Evolutionary conservation across 1,140 invertebrate genomes (phyloP).

Genomic region (Bombus pascuorum): DNA sequence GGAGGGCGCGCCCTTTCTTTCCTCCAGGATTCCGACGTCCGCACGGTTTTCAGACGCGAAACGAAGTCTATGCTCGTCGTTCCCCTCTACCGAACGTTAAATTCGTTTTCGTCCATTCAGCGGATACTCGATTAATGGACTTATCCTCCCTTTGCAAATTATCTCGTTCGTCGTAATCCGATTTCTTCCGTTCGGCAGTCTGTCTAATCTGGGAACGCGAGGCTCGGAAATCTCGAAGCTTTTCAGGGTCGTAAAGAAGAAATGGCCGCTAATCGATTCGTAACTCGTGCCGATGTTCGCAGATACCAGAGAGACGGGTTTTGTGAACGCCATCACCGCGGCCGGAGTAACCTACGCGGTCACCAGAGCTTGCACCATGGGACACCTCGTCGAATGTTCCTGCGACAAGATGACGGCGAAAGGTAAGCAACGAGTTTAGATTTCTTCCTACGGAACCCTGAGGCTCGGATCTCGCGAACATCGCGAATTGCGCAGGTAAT

Average conservation of each 20-base stretch:
- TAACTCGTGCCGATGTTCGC: conserved; percentile 72
- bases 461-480: background rate
- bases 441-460: no score
- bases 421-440: conserved; percentile 41
- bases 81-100: background rate
- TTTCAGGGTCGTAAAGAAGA: background rate
- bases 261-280: conserved; percentile 36
- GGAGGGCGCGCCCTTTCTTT: conserved; percentile 18
- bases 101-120: conserved; percentile 13
- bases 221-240: background rate
- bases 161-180: conserved; percentile 1
- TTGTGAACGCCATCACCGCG: conserved; percentile 96
- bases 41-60: background rate
- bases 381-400: conserved; percentile 92
- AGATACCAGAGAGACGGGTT: conserved; percentile 97
- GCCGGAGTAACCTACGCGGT: conserved; percentile 95
- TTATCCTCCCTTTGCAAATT: conserved; percentile 66
- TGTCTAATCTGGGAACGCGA: no score
- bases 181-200: background rate
- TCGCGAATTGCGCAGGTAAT: conserved; percentile 60
- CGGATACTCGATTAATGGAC: conserved; percentile 63
- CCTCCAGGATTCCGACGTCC: background rate
- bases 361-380: conserved; percentile 94
- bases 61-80: background rate
- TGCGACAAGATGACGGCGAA: conserved; percentile 88